Percentiles rank a stretch among this genome's conserved stretches.
These are phyloP conservation scores for Leuctra nigra DNA, from an alignment of 2,888 invertebrate species.

Conservation along the genomic window DNA sequence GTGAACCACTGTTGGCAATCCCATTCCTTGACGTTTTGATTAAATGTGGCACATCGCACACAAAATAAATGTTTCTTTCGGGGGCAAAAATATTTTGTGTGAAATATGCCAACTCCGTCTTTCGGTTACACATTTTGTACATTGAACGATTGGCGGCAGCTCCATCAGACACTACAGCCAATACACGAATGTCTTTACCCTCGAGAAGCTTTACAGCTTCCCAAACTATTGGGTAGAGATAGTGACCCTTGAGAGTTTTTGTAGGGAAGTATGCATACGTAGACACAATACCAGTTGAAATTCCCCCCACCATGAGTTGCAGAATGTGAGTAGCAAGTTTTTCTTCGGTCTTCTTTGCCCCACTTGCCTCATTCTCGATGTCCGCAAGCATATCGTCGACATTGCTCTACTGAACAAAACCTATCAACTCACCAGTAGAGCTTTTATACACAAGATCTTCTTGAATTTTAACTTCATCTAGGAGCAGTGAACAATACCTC, in stretches of 20 bases:
- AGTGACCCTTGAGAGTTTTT: background rate
- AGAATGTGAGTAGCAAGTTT: background rate
- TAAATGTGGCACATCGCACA: constrained; percentile 2
- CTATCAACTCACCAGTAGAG: background rate
- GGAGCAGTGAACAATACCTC: background rate
- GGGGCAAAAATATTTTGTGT: background rate
- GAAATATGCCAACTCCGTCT: background rate
- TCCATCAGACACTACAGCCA: background rate
- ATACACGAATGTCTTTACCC: background rate
- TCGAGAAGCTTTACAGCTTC: background rate
- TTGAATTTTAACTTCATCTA: constrained; percentile 4
- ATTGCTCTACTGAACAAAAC: background rate
- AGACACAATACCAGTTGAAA: background rate
- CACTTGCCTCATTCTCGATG: background rate
- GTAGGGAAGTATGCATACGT: background rate
- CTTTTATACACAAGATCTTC: constrained; percentile 1
- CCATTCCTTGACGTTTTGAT: background rate
- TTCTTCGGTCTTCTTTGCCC: background rate
- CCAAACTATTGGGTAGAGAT: background rate
- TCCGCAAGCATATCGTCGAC: background rate
- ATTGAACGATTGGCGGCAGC: background rate
- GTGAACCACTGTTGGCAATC: constrained; percentile 2
- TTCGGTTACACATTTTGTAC: background rate
- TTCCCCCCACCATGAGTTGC: constrained; percentile 1
- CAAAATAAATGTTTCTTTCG: background rate